phyloP scores from a whole-genome alignment of 2,113 vertebrate genomes.

The Dinomys branickii region DNA sequence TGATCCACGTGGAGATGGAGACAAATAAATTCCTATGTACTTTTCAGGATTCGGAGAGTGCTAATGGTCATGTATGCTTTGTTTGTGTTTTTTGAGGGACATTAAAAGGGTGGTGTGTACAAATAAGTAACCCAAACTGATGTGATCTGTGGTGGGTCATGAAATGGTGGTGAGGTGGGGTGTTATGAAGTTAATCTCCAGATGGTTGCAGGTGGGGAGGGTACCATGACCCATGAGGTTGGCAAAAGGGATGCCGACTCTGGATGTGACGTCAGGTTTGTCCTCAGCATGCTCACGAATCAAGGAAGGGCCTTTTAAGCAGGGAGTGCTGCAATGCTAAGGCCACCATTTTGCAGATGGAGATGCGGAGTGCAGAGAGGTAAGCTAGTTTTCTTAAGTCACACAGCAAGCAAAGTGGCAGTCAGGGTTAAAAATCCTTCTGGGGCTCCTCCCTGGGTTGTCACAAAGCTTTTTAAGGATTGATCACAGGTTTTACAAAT shows the following conservation, averaged over 20 bases:
- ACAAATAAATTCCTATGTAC: conserved; percentile 86
- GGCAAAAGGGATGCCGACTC: not conserved
- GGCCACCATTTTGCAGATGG: not conserved
- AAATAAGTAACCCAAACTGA: conserved; percentile 72
- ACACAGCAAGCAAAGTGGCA: not conserved
- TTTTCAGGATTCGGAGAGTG: conserved; percentile 83
- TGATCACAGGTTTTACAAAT: not conserved
- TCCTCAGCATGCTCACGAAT: rapidly evolving
- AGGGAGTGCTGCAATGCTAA: not conserved
- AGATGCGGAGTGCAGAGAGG: conserved; percentile 29
- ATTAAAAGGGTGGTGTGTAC: conserved; percentile 75
- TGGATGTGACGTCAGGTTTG: not conserved
- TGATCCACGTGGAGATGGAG: conserved; percentile 84
- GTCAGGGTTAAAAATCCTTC: not conserved
- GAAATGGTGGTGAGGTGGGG: not conserved
- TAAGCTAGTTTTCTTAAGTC: not conserved
- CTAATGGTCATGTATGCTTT: conserved; percentile 85
- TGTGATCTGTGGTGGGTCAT: conserved; percentile 63
- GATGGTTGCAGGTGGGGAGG: not conserved
- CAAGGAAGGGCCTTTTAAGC: not conserved
- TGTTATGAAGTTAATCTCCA: conserved; percentile 73
- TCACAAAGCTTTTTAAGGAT: not conserved
- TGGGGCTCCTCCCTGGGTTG: not conserved
- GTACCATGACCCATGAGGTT: rapidly evolving
- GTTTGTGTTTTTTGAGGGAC: conserved; percentile 86